Conservation (phyloP, 1,140 invertebrate genomes). For the Homarus americanus region DNA sequence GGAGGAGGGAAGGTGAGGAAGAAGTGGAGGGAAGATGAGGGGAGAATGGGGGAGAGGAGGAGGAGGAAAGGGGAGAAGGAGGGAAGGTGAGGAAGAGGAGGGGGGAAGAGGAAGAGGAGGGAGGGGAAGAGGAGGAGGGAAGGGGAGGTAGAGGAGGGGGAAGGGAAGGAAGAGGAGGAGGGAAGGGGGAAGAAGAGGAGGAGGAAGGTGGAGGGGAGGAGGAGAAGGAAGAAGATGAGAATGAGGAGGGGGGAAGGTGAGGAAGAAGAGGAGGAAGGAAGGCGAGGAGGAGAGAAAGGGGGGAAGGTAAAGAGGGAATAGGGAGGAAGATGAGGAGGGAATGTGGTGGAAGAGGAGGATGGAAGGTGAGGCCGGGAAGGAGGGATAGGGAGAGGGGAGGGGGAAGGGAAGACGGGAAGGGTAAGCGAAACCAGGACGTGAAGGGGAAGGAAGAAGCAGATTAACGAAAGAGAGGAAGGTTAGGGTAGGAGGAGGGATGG, state of each 20-base stretch:
- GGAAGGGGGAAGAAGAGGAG: neutral
- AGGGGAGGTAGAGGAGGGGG: too few species aligned
- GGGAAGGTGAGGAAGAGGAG: neutral
- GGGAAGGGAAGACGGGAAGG: too few species aligned
- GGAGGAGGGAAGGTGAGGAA: neutral
- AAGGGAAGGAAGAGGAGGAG: neutral
- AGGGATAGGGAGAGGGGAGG: too few species aligned
- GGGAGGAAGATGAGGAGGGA: too few species aligned
- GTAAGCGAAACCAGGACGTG: too few species aligned
- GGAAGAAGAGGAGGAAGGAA: too few species aligned
- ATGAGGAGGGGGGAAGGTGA: neutral
- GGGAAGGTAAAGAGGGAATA: neutral
- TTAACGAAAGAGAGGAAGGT: too few species aligned
- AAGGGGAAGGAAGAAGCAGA: too few species aligned
- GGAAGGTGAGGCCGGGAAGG: too few species aligned
- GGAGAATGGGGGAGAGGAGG: neutral
- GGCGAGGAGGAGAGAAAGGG: neutral
- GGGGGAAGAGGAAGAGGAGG: too few species aligned
- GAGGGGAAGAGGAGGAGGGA: neutral
- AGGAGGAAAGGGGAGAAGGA: neutral
- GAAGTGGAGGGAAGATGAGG: neutral
- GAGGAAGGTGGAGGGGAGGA: neutral
- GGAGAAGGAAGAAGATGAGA: neutral
- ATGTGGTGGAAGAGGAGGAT: too few species aligned
- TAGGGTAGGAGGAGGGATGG: too few species aligned